These are phyloP conservation scores for Eulemur macaco DNA, from an alignment of 2,113 vertebrate genomes.

Conservation along the genomic window DNA sequence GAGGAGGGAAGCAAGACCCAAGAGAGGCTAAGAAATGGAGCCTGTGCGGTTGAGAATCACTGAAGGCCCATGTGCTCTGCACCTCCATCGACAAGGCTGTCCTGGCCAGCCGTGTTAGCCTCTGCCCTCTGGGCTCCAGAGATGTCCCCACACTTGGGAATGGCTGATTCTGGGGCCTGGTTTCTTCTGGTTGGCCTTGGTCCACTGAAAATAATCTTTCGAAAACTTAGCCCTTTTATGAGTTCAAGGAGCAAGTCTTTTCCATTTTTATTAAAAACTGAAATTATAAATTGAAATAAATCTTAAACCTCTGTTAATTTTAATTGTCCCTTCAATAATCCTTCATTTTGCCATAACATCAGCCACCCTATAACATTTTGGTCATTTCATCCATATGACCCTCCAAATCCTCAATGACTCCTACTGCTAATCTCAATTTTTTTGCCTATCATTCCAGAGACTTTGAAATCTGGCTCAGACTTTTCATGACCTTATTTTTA, in stretches of 20 bases:
- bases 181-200: background rate
- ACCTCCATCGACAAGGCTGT: accelerated
- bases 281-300: background rate
- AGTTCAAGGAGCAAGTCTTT: background rate
- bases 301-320: background rate
- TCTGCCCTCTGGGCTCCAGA: background rate
- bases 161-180: accelerated
- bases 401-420: background rate
- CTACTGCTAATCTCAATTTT: background rate
- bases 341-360: background rate
- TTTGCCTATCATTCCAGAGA: background rate
- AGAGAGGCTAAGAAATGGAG: background rate
- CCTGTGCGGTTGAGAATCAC: background rate
- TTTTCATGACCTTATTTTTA: background rate
- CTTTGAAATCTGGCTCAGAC: background rate
- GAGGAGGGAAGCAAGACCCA: background rate
- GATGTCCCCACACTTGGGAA: background rate
- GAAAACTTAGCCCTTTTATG: background rate
- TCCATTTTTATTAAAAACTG: constrained; percentile 10
- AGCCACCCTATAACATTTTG: background rate
- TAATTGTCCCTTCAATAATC: background rate
- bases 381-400: background rate
- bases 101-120: background rate
- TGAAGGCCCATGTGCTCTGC: accelerated
- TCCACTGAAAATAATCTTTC: background rate